A percentile compares a stretch with the other conserved stretches of the same genome.
These are phyloP conservation scores for Zonotrichia leucophrys DNA, from an alignment of 2,113 vertebrate genomes.

Conservation along the genomic window DNA sequence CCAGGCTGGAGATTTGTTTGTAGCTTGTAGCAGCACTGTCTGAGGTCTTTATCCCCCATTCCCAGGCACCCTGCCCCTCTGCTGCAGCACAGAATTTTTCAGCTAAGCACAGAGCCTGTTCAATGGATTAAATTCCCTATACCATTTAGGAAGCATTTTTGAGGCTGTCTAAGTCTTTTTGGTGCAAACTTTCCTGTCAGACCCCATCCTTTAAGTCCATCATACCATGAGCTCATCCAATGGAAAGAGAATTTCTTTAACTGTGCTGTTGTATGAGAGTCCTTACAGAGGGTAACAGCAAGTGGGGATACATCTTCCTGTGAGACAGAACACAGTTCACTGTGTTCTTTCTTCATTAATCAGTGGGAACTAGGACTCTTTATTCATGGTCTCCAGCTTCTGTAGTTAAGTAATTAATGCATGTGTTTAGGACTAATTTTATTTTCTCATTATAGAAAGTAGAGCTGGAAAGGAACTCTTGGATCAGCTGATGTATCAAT, in stretches of 20 bases:
- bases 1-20: not conserved
- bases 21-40: not conserved
- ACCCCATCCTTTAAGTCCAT: not conserved
- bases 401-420: conserved; percentile 47
- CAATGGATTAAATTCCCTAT: not conserved
- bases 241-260: not conserved
- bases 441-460: conserved; percentile 49
- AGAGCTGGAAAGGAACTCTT: conserved; percentile 4
- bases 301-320: not conserved
- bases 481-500: conserved; percentile 58
- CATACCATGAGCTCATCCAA: not conserved
- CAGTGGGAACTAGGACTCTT: not conserved
- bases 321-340: not conserved
- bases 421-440: conserved; percentile 47
- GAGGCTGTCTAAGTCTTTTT: not conserved
- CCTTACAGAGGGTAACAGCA: not conserved
- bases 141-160: accelerated
- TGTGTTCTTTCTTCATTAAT: not conserved
- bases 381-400: not conserved
- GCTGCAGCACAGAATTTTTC: not conserved
- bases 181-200: not conserved
- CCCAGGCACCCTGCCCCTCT: not conserved
- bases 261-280: not conserved
- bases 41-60: not conserved
- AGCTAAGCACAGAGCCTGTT: not conserved